phyloP scores from a whole-genome alignment of 2,888 invertebrate species.

The Amblyteles armatorius region DNA sequence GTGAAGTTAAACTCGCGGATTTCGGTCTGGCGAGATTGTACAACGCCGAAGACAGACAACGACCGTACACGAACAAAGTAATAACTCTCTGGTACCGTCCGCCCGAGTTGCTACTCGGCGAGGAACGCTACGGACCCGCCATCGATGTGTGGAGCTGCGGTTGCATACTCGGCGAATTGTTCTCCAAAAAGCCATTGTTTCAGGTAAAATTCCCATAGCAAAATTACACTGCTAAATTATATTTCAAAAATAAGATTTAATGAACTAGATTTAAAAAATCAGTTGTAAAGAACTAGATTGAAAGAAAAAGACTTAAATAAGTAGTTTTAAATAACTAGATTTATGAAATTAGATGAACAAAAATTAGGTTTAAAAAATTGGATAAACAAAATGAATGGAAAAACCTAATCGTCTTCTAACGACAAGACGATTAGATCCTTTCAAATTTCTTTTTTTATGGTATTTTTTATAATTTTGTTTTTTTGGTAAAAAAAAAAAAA shows the following conservation, averaged over 20 bases:
- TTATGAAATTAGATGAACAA: neutral
- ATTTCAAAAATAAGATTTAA: too few relatives aligned
- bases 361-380: neutral
- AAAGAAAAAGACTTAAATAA: too few relatives aligned
- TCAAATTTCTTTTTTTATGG: neutral
- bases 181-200: conserved; percentile 97
- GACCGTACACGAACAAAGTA: conserved; percentile 99
- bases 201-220: conserved; percentile 87
- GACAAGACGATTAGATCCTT: neutral
- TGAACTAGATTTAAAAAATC: too few relatives aligned
- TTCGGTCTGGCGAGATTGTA: conserved; percentile 98
- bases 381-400: too few relatives aligned
- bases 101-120: conserved; percentile 97
- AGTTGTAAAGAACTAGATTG: neutral
- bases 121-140: conserved; percentile 98
- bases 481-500: conserved; percentile 3
- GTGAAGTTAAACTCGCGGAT: conserved; percentile 99
- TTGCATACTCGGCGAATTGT: conserved; percentile 99
- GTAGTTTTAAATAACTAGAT: neutral
- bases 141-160: conserved; percentile 99
- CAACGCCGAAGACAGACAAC: conserved; percentile 96
- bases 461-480: conserved; percentile 12
- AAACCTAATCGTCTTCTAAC: neutral
- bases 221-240: neutral
- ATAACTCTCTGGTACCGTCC: conserved; percentile 99